These are phyloP conservation scores for Nymphalis c-album DNA, from an alignment of 2,888 invertebrate species.

Conservation along the genomic window DNA sequence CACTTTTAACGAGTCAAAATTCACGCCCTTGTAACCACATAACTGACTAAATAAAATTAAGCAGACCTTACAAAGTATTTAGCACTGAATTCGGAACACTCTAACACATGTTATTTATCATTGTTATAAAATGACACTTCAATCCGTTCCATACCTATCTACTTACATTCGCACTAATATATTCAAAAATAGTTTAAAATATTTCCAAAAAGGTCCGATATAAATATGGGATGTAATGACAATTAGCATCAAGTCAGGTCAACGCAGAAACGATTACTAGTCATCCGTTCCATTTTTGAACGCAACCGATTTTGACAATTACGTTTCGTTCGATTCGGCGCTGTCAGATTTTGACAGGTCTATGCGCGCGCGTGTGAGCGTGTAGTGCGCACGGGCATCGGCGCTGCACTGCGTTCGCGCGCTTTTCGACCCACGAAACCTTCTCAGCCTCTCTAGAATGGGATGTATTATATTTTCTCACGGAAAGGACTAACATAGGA, in stretches of 20 bases:
- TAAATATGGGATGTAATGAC: constrained; percentile 21
- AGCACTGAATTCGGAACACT: constrained; percentile 71
- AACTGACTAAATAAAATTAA: constrained; percentile 60
- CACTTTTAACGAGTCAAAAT: constrained; percentile 70
- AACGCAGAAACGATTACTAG: constrained; percentile 51
- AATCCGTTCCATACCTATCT: constrained; percentile 28
- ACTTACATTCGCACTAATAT: constrained; percentile 24
- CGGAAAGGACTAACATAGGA: constrained; percentile 63
- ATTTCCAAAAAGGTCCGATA: constrained; percentile 13
- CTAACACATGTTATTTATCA: constrained; percentile 47
- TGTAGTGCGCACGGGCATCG: constrained; percentile 76
- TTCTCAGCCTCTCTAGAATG: constrained; percentile 68
- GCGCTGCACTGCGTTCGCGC: constrained; percentile 80
- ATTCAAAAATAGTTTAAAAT: constrained; percentile 14
- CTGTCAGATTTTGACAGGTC: constrained; percentile 63
- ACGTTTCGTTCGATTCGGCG: constrained; percentile 46
- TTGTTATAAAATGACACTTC: constrained; percentile 52
- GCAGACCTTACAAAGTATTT: constrained; percentile 68
- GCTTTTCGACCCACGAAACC: constrained; percentile 77
- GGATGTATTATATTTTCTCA: constrained; percentile 70
- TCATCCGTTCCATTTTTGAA: constrained; percentile 63
- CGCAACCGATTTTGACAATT: constrained; percentile 36
- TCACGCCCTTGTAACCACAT: constrained; percentile 72
- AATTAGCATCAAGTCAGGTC: constrained; percentile 50
- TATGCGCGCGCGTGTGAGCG: constrained; percentile 68